Percentiles rank a stretch among this genome's conserved stretches.
Evolutionary conservation across 2,797 vertebrate species (phyloP).

Genomic region (Steatocranus sp.): DNA sequence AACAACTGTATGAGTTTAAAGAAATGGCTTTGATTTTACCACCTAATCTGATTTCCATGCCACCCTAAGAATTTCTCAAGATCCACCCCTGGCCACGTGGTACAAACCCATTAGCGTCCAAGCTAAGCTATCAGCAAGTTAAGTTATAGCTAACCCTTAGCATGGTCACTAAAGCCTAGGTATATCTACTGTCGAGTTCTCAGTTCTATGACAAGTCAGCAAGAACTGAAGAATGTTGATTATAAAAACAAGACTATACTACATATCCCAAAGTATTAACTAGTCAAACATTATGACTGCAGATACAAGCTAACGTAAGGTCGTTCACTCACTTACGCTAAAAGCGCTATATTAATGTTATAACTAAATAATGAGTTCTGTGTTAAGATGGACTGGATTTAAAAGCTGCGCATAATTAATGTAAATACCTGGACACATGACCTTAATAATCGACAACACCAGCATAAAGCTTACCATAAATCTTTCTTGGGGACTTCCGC

Average conservation of each 20-base stretch:
- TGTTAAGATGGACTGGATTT: background rate
- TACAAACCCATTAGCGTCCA: background rate
- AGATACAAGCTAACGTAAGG: background rate
- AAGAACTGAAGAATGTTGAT: too few species aligned
- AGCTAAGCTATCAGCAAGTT: background rate
- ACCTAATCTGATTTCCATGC: background rate
- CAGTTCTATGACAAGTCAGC: background rate
- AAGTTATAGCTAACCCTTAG: rapidly evolving
- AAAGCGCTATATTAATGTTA: background rate
- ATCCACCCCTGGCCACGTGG: conserved; percentile 13
- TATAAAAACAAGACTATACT: background rate
- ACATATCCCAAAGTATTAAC: background rate
- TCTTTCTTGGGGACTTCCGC: rapidly evolving
- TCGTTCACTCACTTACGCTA: background rate
- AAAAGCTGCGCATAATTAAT: background rate
- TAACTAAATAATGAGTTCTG: background rate
- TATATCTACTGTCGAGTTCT: background rate
- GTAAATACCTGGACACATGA: background rate
- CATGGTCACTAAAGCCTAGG: background rate
- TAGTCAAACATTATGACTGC: background rate
- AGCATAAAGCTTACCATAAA: background rate
- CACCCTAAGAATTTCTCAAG: background rate
- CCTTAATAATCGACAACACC: rapidly evolving
- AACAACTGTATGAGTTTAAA: background rate
- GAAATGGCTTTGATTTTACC: background rate